These are phyloP conservation scores for Melanerpes formicivorus DNA, from an alignment of 2,113 vertebrate genomes.

Conservation along the genomic window DNA sequence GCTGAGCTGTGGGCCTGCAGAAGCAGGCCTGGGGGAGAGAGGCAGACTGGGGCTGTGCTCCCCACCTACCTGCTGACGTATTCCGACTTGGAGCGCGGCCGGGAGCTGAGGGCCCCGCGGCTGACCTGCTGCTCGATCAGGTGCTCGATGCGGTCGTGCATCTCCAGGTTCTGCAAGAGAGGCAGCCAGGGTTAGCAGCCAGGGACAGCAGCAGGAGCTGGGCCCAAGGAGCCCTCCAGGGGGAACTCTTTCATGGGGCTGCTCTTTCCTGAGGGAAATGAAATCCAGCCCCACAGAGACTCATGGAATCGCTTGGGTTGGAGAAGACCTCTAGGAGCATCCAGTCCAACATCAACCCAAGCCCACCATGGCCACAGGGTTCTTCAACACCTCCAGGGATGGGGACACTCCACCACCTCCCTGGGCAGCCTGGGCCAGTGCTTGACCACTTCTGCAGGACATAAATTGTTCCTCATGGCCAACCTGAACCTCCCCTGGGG, in stretches of 20 bases:
- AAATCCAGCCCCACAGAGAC: not conserved
- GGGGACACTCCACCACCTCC: no score
- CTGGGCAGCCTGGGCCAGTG: no score
- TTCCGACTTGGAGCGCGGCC: constrained; percentile 78
- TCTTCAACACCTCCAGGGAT: no score
- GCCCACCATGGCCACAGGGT: no score
- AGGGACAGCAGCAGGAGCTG: rapidly evolving
- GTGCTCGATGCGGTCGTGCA: constrained; percentile 92
- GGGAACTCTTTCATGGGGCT: not conserved
- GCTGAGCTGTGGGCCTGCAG: rapidly evolving
- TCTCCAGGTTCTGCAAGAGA: constrained; percentile 86
- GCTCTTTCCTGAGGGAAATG: not conserved
- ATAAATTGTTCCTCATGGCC: no score
- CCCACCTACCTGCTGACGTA: constrained; percentile 83
- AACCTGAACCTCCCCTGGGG: no score
- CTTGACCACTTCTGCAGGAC: no score
- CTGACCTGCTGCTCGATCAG: constrained; percentile 83
- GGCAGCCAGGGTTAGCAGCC: not conserved
- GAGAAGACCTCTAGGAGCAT: no score
- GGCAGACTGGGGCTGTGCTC: no score
- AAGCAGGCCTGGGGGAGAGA: rapidly evolving
- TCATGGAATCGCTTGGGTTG: no score
- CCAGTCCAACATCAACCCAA: no score
- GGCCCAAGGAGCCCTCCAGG: rapidly evolving
- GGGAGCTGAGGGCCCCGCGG: constrained; percentile 63